Percentiles rank a stretch among this genome's conserved stretches.
These are phyloP conservation scores for Temnothorax rugatulus DNA, from an alignment of 2,888 invertebrate genomes.

Conservation along the genomic window DNA sequence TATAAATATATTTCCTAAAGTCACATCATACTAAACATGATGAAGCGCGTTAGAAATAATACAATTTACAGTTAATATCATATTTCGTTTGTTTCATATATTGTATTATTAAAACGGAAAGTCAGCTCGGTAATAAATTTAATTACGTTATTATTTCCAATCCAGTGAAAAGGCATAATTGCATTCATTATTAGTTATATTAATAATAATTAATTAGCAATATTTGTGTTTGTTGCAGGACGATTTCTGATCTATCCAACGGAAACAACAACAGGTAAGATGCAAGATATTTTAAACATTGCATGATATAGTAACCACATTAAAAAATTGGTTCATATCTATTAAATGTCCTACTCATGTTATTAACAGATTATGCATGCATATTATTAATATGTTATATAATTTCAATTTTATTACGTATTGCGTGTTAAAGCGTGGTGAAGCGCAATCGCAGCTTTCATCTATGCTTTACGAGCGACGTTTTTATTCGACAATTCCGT, in stretches of 20 bases:
- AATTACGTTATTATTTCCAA: constrained; percentile 42
- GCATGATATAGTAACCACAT: not conserved
- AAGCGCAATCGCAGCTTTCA: not conserved
- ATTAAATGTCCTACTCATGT: not conserved
- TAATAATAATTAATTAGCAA: constrained; percentile 35
- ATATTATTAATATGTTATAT: not conserved
- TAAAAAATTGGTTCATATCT: not conserved
- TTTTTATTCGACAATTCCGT: constrained; percentile 6
- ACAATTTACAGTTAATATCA: constrained; percentile 28
- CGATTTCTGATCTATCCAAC: constrained; percentile 79
- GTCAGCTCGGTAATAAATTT: constrained; percentile 39
- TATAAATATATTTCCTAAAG: not conserved
- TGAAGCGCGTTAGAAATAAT: constrained; percentile 12
- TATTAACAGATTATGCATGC: not conserved
- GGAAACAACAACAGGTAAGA: constrained; percentile 78
- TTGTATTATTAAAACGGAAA: constrained; percentile 39
- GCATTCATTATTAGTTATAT: constrained; percentile 27
- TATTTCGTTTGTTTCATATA: constrained; percentile 16
- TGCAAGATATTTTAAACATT: not conserved
- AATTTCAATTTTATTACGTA: not conserved
- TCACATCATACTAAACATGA: not conserved
- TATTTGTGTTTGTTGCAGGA: constrained; percentile 76
- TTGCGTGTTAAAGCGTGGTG: not conserved
- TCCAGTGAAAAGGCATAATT: constrained; percentile 35
- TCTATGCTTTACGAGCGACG: not conserved